Conservation (phyloP, 2,888 invertebrate genomes). For the Calameuta pallipes region DNA sequence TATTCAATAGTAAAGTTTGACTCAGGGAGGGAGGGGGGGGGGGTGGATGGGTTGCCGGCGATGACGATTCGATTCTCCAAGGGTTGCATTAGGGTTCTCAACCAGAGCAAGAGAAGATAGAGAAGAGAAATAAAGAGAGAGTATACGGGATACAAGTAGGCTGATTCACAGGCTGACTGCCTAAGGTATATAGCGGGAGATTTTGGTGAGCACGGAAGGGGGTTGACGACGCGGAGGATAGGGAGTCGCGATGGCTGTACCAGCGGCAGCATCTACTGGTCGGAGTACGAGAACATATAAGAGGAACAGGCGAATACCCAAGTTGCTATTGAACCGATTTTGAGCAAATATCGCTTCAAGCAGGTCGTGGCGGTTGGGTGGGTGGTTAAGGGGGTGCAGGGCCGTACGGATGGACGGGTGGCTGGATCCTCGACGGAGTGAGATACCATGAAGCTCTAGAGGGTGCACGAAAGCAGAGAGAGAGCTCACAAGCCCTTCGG, state of each 20-base stretch:
- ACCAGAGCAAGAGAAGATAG: neutral
- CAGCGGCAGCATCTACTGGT: neutral
- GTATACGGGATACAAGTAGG: neutral
- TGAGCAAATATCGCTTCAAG: conserved; percentile 64
- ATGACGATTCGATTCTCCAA: conserved; percentile 31
- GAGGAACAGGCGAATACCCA: conserved; percentile 63
- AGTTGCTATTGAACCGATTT: conserved; percentile 67
- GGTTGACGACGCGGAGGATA: neutral
- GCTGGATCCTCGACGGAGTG: conserved; percentile 24
- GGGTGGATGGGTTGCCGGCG: conserved; percentile 37
- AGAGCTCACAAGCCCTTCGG: conserved; percentile 65
- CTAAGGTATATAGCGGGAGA: neutral
- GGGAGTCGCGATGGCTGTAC: neutral
- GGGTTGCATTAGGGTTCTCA: neutral
- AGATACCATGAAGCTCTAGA: conserved; percentile 22
- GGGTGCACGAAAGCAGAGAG: conserved; percentile 41
- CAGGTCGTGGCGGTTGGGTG: conserved; percentile 50
- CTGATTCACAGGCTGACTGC: neutral
- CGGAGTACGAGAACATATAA: conserved; percentile 37
- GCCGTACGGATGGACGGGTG: conserved; percentile 18
- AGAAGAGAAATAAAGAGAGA: neutral
- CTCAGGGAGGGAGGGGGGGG: conserved; percentile 32
- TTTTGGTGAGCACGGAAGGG: neutral
- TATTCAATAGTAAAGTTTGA: conserved; percentile 45
- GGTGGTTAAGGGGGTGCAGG: conserved; percentile 32